phyloP scores from a whole-genome alignment of 1,140 invertebrate genomes.

The Conopomorpha cramerella region DNA sequence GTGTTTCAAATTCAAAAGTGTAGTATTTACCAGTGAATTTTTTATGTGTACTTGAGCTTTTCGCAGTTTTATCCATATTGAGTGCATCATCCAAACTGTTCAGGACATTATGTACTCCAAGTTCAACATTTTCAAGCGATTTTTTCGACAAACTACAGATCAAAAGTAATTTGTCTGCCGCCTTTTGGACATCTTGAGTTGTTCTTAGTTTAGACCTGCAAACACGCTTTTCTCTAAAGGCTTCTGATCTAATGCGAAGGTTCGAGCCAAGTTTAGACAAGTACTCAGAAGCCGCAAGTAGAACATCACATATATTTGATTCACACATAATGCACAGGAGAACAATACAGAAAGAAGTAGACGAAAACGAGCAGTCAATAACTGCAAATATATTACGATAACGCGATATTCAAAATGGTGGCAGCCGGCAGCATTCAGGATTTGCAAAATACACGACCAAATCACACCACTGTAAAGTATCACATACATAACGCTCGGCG shows the following conservation, averaged over 20 bases:
- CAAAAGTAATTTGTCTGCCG: slow-evolving; percentile 33
- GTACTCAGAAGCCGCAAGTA: slow-evolving; percentile 45
- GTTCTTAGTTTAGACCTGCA: slow-evolving; percentile 33
- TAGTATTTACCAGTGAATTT: too few species aligned
- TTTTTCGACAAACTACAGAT: slow-evolving; percentile 50
- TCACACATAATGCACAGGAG: too few species aligned
- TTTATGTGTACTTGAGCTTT: slow-evolving; percentile 4
- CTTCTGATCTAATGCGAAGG: slow-evolving; percentile 31
- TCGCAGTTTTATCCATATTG: slow-evolving; percentile 14
- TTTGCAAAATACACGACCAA: too few species aligned
- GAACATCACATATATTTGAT: slow-evolving; percentile 29
- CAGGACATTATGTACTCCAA: slow-evolving; percentile 20
- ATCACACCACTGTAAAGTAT: too few species aligned
- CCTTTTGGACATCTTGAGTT: slow-evolving; percentile 35
- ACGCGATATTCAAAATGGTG: too few species aligned
- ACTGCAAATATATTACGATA: too few species aligned
- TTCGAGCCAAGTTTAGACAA: slow-evolving; percentile 44
- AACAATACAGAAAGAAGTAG: too few species aligned
- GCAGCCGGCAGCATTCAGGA: too few species aligned
- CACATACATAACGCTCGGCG: too few species aligned
- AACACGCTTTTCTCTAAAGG: slow-evolving; percentile 34
- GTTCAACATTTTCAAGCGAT: slow-evolving; percentile 44
- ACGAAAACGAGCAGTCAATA: neutral
- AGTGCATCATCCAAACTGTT: slow-evolving; percentile 9
- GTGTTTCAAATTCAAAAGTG: slow-evolving; percentile 23